Conservation (phyloP, 2,888 invertebrate genomes). For the Petrophora chlorosata region DNA sequence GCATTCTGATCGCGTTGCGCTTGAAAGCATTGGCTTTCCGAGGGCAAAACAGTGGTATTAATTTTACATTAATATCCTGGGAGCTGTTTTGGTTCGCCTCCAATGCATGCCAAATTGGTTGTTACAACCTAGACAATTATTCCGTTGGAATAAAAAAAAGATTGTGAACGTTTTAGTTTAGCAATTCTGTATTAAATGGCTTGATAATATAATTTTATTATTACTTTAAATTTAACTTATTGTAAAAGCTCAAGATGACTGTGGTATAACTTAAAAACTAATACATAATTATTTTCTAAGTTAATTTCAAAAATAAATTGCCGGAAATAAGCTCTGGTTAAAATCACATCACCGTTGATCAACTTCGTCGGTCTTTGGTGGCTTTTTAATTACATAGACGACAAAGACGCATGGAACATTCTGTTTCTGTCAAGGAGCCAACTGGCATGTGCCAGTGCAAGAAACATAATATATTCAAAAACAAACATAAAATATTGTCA, state of each 20-base stretch:
- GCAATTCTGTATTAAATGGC: not conserved
- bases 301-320: no score
- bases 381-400: no score
- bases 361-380: no score
- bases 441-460: no score
- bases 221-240: not conserved
- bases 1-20: conserved; percentile 54
- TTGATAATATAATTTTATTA: not conserved
- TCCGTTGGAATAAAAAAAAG: conserved; percentile 3
- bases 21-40: conserved; percentile 51
- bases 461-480: no score
- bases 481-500: no score
- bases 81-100: conserved; percentile 17
- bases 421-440: no score
- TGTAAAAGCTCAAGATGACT: not conserved
- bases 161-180: not conserved
- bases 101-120: conserved; percentile 21
- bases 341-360: no score
- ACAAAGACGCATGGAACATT: no score
- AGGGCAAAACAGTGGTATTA: conserved; percentile 55
- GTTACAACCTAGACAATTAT: conserved; percentile 10
- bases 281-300: no score
- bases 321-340: no score
- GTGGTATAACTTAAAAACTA: no score
- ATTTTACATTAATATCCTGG: conserved; percentile 54